Percentiles rank a stretch among this genome's conserved stretches.
phyloP scores from a whole-genome alignment of 2,888 invertebrate genomes.

The Drepanosiphum platanoidis region DNA sequence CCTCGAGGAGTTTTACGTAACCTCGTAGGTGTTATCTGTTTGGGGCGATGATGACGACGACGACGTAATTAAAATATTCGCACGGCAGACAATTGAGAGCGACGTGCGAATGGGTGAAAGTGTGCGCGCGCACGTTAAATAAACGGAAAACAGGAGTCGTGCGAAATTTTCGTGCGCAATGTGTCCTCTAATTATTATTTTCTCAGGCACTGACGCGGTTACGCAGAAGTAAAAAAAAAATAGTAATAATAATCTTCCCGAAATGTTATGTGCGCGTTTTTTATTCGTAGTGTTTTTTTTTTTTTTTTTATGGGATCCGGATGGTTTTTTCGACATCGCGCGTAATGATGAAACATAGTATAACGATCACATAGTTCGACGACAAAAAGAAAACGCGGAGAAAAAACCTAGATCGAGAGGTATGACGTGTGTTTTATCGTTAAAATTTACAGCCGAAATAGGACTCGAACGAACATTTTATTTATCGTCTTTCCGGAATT shows the following conservation, averaged over 20 bases:
- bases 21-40: not conserved
- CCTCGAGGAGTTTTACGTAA: not conserved
- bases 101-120: constrained; percentile 41
- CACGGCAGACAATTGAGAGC: constrained; percentile 29
- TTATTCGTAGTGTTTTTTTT: too few species aligned
- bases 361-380: too few species aligned
- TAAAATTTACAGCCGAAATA: too few species aligned
- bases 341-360: not conserved
- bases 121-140: not conserved
- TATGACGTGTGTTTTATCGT: too few species aligned
- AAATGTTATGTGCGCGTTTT: not conserved
- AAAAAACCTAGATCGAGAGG: too few species aligned
- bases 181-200: too few species aligned
- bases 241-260: not conserved
- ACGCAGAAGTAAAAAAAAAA: not conserved
- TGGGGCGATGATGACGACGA: not conserved
- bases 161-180: not conserved
- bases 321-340: not conserved
- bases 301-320: not conserved
- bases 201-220: not conserved
- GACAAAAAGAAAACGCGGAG: too few species aligned
- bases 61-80: constrained; percentile 15
- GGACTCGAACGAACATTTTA: too few species aligned
- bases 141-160: constrained; percentile 20
- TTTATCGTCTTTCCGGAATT: too few species aligned